These are phyloP conservation scores for Triplophysa siluroides DNA, from an alignment of 2,113 vertebrate genomes.

Conservation along the genomic window DNA sequence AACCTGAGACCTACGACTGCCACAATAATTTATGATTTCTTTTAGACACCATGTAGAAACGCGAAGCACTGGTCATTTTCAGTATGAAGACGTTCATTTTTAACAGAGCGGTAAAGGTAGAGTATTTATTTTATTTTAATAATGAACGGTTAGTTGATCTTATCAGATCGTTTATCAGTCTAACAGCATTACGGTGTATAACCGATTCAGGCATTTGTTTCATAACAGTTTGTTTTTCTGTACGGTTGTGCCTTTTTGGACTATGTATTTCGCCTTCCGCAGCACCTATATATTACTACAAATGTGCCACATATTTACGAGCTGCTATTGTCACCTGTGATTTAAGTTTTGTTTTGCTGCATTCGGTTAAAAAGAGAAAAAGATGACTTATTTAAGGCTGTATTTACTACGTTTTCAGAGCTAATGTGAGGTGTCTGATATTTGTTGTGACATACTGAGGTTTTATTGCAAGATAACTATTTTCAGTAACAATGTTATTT, in stretches of 20 bases:
- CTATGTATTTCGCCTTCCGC: slow-evolving; percentile 80
- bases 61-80: slow-evolving; percentile 52
- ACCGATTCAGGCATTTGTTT: slow-evolving; percentile 65
- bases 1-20: slow-evolving; percentile 57
- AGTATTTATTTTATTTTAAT: slow-evolving; percentile 51
- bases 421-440: slow-evolving; percentile 86
- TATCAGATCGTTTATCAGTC: slow-evolving; percentile 45
- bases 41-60: slow-evolving; percentile 47
- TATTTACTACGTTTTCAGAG: slow-evolving; percentile 75
- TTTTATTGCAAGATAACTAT: slow-evolving; percentile 99
- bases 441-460: slow-evolving; percentile 86
- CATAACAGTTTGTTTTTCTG: slow-evolving; percentile 65
- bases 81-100: slow-evolving; percentile 38
- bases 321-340: slow-evolving; percentile 88
- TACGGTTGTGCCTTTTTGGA: slow-evolving; percentile 90
- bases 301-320: slow-evolving; percentile 79
- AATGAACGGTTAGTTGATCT: slow-evolving; percentile 17
- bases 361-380: slow-evolving; percentile 71
- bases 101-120: slow-evolving; percentile 22
- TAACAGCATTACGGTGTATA: slow-evolving; percentile 44
- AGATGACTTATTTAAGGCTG: slow-evolving; percentile 79
- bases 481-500: slow-evolving; percentile 99
- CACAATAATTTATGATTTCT: slow-evolving; percentile 56
- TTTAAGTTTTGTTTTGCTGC: slow-evolving; percentile 83
- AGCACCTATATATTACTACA: slow-evolving; percentile 76